Conservation (phyloP, 2,888 invertebrate genomes). For the Diplolepis rosae region DNA sequence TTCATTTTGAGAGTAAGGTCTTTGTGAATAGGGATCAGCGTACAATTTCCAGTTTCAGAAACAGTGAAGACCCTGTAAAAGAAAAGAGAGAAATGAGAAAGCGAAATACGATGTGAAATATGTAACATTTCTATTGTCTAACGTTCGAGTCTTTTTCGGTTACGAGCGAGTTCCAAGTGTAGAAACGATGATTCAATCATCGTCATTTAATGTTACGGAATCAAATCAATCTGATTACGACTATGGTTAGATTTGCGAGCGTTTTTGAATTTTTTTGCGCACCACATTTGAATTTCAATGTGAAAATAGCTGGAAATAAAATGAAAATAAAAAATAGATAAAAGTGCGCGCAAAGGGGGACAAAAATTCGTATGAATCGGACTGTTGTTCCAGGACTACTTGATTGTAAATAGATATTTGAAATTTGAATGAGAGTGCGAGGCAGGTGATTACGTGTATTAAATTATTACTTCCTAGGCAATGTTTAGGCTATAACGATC, state of each 20-base stretch:
- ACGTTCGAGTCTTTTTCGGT: constrained; percentile 69
- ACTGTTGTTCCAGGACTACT: constrained; percentile 25
- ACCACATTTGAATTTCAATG: constrained; percentile 20
- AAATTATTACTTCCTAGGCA: constrained; percentile 30
- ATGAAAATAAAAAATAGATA: constrained; percentile 19
- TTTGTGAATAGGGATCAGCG: neutral
- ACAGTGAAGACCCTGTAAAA: constrained; percentile 4
- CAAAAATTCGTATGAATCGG: constrained; percentile 5
- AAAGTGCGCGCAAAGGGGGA: neutral
- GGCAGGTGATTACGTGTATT: constrained; percentile 25
- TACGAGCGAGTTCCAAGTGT: constrained; percentile 70
- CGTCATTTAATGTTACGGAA: constrained; percentile 44
- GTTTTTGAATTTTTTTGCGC: constrained; percentile 54
- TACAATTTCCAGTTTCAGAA: constrained; percentile 20
- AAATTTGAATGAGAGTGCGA: constrained; percentile 21
- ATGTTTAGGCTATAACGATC: constrained; percentile 31
- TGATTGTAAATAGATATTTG: constrained; percentile 20
- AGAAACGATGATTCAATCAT: constrained; percentile 52
- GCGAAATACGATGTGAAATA: constrained; percentile 55
- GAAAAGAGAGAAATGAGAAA: constrained; percentile 44
- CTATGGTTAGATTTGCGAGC: constrained; percentile 44
- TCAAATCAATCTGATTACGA: constrained; percentile 34
- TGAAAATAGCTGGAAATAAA: neutral
- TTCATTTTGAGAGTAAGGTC: neutral
- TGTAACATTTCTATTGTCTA: constrained; percentile 51